Percentiles rank a stretch among this genome's conserved stretches.
Conservation (phyloP, 2,797 vertebrate species). For the Xenops minutus region DNA sequence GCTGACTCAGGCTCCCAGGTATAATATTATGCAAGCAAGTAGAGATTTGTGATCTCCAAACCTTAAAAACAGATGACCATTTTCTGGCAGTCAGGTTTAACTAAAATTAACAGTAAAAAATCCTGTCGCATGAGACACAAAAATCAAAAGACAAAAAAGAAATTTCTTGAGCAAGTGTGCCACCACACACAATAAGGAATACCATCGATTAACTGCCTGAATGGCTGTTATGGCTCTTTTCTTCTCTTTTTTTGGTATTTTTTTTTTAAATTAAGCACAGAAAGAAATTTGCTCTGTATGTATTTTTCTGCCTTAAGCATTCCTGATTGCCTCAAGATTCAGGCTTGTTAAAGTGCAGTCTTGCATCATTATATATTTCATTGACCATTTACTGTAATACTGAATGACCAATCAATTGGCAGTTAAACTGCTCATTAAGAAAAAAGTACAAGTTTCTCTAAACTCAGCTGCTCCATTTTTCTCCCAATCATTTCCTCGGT, state of each 20-base stretch:
- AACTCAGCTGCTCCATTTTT: constrained; percentile 37
- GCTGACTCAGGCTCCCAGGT: neutral
- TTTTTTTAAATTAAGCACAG: neutral
- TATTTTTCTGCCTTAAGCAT: constrained; percentile 16
- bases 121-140: neutral
- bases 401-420: constrained; percentile 44
- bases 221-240: neutral
- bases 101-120: neutral
- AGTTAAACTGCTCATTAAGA: constrained; percentile 50
- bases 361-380: constrained; percentile 37
- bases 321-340: neutral
- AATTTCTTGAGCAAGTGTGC: neutral
- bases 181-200: neutral
- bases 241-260: neutral
- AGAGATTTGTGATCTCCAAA: neutral
- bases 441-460: constrained; percentile 52
- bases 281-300: neutral
- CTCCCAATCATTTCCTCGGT: constrained; percentile 19
- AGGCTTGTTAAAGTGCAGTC: neutral
- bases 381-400: constrained; percentile 31
- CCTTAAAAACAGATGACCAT: neutral
- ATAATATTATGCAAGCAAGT: neutral
- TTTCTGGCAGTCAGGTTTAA: neutral
- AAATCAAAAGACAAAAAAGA: neutral
- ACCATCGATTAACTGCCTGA: neutral